Evolutionary conservation across 1,140 invertebrate genomes (phyloP), one percentile per base, ranked within the genome.

Genomic region (Philotrypesis tridentata): DNA sequence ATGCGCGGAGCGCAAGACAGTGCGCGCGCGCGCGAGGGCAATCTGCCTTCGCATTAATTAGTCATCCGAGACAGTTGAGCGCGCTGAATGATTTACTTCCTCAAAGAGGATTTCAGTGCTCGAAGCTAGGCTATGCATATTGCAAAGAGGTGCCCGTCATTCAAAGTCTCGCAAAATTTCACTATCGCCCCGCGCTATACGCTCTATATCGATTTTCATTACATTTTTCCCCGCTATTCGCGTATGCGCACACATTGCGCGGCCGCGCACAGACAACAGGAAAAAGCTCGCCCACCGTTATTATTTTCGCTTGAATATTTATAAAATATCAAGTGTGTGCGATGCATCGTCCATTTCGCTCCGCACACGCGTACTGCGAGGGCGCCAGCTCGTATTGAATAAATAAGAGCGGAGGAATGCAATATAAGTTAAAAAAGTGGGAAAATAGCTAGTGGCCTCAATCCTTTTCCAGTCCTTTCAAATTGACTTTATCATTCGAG

Each of bases 31-130:
- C 12, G 48, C 43, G 37, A 29, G 85, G 85, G 82, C 85, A 84
- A 86, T 85, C 84, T 83, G 55, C 84, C 61, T 80, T 80, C 37
- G 63, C 77, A 83, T 87, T 85, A 87, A 87, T 87, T 87, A 87
- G 85, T 86, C 83, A 87, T 85, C 83, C 85, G 85, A 87, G 73
- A 75, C 73, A 75, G 73, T 75, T 63, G 6, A 63, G 33, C 73
- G 73, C 37, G 84, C 83, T 90, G 87, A 87, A 90, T 90, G 85
- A 90, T 90, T 89, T 87, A 90, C 86, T 85, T 75, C 88, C 86
- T 88, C 87, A 88, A 90, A 91, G 89, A 91, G 90, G 89, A 90
- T 91, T 91, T 87, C 87, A 87, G 83, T 91, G 90, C 90, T 88
- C 86, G 82, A 85, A 85, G 61, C 83, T 84, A 79, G 87, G 87